These are phyloP conservation scores for Ceratosolen solmsi DNA, from an alignment of 1,140 invertebrate genomes.

Conservation along the genomic window DNA sequence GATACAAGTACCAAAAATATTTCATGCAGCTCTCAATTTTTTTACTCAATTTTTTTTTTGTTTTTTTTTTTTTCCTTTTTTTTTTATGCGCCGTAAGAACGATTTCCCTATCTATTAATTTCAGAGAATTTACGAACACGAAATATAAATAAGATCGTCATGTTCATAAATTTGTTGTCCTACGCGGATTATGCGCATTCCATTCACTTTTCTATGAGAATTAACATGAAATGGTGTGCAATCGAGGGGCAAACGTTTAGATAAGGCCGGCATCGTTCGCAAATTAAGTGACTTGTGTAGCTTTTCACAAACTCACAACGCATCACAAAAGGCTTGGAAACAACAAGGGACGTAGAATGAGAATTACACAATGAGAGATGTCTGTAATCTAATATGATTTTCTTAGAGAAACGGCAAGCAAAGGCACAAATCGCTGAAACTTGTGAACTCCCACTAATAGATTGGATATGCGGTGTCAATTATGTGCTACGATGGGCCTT, in stretches of 20 bases:
- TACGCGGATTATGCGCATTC: background rate
- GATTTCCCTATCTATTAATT: background rate
- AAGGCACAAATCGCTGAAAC: background rate
- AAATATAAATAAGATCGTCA: background rate
- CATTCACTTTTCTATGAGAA: background rate
- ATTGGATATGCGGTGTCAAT: slow-evolving; percentile 44
- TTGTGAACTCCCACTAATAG: slow-evolving; percentile 2
- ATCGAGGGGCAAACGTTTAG: no score
- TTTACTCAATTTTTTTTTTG: no score
- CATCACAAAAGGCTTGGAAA: background rate
- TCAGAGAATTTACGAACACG: background rate
- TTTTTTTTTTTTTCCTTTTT: no score
- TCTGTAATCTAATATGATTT: background rate
- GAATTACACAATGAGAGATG: no score
- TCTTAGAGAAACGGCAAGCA: slow-evolving; percentile 8
- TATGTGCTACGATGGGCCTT: background rate
- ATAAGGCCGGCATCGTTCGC: background rate
- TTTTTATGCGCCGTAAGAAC: background rate
- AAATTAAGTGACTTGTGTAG: background rate
- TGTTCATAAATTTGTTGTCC: background rate
- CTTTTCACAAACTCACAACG: background rate
- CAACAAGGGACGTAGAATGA: no score
- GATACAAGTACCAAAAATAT: background rate
- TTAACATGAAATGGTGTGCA: background rate
- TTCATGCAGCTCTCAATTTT: background rate